These are phyloP conservation scores for Stictonetta naevosa DNA, from an alignment of 2,113 vertebrate genomes.

Conservation along the genomic window DNA sequence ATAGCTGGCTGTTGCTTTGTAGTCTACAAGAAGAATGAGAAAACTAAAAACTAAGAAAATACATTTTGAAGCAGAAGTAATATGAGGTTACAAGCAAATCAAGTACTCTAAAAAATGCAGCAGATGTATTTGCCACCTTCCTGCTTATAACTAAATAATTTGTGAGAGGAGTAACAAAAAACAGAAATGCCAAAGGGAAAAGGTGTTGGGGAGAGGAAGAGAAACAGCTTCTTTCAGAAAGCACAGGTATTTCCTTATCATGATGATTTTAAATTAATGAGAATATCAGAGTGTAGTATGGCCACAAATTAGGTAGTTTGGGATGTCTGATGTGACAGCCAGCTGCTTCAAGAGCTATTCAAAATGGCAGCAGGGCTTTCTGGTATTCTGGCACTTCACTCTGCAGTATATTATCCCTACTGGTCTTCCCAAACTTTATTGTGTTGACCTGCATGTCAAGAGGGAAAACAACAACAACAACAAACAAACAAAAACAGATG, in stretches of 20 bases:
- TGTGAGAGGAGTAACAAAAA: not conserved
- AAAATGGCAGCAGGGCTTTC: not conserved
- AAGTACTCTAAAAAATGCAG: not conserved
- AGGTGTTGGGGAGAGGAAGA: not conserved
- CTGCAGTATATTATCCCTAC: not conserved
- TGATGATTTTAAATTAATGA: not conserved
- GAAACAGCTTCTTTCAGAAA: not conserved
- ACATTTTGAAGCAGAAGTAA: not conserved
- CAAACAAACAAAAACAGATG: not conserved
- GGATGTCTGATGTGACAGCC: not conserved
- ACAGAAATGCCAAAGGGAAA: not conserved
- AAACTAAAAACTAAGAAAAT: not conserved
- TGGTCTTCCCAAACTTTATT: not conserved
- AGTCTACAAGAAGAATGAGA: too few species aligned
- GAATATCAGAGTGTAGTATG: not conserved
- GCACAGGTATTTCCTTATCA: accelerated
- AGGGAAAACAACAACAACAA: too few species aligned
- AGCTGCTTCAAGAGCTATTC: not conserved
- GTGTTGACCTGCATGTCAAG: not conserved
- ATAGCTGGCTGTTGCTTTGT: not conserved
- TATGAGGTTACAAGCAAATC: not conserved
- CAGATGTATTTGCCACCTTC: accelerated
- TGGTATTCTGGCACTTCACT: not conserved
- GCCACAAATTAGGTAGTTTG: not conserved
- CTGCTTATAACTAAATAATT: not conserved